Percentiles rank a stretch among this genome's conserved stretches.
These are phyloP conservation scores for Pempheris klunzingeri DNA, from an alignment of 2,797 vertebrate species.

Conservation along the genomic window DNA sequence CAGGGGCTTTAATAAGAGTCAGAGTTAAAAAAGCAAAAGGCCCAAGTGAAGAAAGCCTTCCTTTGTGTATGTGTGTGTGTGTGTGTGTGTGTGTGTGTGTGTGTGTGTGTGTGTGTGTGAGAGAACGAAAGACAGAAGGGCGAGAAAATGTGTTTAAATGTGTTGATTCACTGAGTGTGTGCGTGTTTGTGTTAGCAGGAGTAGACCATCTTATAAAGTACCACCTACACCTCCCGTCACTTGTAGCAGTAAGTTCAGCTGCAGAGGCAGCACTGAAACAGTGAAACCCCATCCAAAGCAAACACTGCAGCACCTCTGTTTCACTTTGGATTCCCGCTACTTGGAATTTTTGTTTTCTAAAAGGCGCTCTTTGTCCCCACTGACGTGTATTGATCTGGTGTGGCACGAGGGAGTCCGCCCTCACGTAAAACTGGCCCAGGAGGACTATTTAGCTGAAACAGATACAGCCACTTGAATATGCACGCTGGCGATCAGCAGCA, in stretches of 20 bases:
- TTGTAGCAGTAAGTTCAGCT: conserved; percentile 41
- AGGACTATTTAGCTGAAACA: conserved; percentile 58
- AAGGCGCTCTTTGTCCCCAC: conserved; percentile 68
- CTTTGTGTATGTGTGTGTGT: conserved; percentile 60
- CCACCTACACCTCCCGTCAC: conserved; percentile 16
- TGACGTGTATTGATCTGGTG: conserved; percentile 53
- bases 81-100: background rate
- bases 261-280: conserved; percentile 33
- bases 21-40: conserved; percentile 69
- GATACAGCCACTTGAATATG: conserved; percentile 56
- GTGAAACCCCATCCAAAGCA: conserved; percentile 78
- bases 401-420: conserved; percentile 46
- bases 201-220: conserved; percentile 18
- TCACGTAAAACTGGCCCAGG: conserved; percentile 43
- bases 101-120: too few relatives aligned
- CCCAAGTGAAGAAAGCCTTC: conserved; percentile 66
- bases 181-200: conserved; percentile 46
- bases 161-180: conserved; percentile 14
- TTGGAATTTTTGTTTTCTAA: conserved; percentile 65
- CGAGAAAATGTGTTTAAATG: background rate
- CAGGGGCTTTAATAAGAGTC: conserved; percentile 62
- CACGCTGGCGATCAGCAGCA: conserved; percentile 37
- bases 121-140: background rate
- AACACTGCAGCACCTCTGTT: conserved; percentile 68
- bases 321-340: conserved; percentile 57